phyloP scores from a whole-genome alignment of 2,888 invertebrate species.

The Horisme vitalbata region DNA sequence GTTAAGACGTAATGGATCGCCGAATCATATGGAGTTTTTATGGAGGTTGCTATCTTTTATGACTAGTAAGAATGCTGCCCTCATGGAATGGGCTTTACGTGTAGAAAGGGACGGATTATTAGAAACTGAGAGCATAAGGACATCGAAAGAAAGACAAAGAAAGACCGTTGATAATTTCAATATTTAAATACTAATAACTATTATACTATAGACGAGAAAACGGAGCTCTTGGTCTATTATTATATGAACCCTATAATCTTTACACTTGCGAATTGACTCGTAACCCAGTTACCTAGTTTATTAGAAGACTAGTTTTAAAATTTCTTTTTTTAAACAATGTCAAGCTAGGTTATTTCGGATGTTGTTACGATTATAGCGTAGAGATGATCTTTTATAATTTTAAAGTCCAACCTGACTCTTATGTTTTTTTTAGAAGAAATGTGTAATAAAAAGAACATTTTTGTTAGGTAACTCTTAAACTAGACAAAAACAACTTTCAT shows the following conservation, averaged over 20 bases:
- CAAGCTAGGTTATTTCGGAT: slow-evolving; percentile 1
- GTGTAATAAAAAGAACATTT: slow-evolving; percentile 19
- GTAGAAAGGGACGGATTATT: slow-evolving; percentile 43
- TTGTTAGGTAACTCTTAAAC: slow-evolving; percentile 40
- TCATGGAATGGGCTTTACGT: slow-evolving; percentile 31
- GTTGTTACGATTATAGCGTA: slow-evolving; percentile 6
- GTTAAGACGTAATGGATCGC: slow-evolving; percentile 31
- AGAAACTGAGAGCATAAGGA: slow-evolving; percentile 38
- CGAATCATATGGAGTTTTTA: slow-evolving; percentile 46
- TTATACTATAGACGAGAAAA: too few relatives aligned
- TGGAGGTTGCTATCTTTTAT: slow-evolving; percentile 46
- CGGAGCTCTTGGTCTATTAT: too few relatives aligned
- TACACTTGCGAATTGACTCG: slow-evolving; percentile 8
- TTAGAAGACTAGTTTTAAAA: slow-evolving; percentile 6
- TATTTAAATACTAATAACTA: slow-evolving; percentile 20
- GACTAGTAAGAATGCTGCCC: slow-evolving; percentile 43
- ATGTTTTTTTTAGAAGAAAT: slow-evolving; percentile 14
- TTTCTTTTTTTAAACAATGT: slow-evolving; percentile 5
- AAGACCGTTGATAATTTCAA: slow-evolving; percentile 33
- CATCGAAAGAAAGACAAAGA: slow-evolving; percentile 30
- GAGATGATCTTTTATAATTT: slow-evolving; percentile 7
- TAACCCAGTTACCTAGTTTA: slow-evolving; percentile 15
- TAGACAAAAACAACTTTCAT: slow-evolving; percentile 55
- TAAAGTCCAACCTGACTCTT: slow-evolving; percentile 7
- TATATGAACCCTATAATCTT: not conserved